These are phyloP conservation scores for Xenops minutus DNA, from an alignment of 2,797 vertebrate genomes.

Conservation along the genomic window DNA sequence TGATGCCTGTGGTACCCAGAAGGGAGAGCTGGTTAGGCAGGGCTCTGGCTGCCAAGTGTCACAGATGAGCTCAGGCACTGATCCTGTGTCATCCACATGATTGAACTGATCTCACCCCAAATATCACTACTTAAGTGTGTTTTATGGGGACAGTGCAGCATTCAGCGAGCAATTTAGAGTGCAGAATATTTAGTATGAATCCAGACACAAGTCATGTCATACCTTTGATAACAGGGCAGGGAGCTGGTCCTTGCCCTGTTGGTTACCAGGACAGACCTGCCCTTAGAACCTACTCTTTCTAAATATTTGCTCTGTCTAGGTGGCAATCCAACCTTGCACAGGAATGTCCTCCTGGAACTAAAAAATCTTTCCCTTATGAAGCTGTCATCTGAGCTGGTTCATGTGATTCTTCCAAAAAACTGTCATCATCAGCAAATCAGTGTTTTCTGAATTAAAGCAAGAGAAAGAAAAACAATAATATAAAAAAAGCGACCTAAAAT, in stretches of 20 bases:
- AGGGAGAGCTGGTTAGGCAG: not conserved
- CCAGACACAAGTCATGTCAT: not conserved
- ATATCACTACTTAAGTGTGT: not conserved
- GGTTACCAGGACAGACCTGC: not conserved
- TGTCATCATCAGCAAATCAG: not conserved
- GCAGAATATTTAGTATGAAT: not conserved
- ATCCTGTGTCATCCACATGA: rapidly evolving
- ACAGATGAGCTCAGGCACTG: not conserved
- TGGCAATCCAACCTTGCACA: not conserved
- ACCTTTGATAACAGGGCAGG: not conserved
- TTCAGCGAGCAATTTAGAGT: not conserved
- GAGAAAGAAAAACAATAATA: not conserved
- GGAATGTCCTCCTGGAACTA: not conserved
- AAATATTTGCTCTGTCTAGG: not conserved
- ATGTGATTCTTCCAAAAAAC: not conserved
- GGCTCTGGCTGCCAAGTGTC: not conserved
- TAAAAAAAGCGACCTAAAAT: not conserved
- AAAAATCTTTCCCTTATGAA: not conserved
- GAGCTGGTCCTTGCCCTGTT: not conserved
- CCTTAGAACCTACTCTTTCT: not conserved
- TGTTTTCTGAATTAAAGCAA: not conserved
- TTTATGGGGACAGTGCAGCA: not conserved
- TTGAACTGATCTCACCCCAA: not conserved
- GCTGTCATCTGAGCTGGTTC: not conserved
- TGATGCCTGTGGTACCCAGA: not conserved